Base-by-base conservation (phyloP, 2,113 vertebrate genomes). In the Oriolus oriolus region DNA sequence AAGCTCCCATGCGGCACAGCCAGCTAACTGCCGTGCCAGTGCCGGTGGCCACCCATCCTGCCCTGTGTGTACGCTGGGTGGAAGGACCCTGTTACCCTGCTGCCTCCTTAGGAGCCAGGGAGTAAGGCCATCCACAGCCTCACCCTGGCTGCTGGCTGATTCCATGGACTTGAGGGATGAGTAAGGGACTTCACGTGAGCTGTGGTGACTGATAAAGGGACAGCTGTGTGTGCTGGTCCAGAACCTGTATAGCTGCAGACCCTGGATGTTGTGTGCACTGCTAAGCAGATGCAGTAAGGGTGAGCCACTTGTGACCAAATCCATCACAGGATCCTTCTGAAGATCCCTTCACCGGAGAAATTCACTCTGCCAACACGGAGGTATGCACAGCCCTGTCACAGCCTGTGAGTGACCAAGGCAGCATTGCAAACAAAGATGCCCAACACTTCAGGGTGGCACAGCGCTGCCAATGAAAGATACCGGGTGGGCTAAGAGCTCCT, bases 141-240 rank as follows among this genome's bases (percentile, higher is more conserved):
- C 30, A 39, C 9, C 31, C 28, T 68, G 63, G 20, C 10, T 73
- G 7, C 27, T 91, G 41, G 8, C 27, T 79, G 24, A 66, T 57
- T 31, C 37, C 53, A 57, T 11, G 18, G 33, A 16, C 20, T 42
- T 60, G 44, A 74, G 30, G 33, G 30, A 52, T 8, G 7, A 77
- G 20, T 14, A 50, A 76, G 13, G n/a, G 65, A 44, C n/a, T 79
- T 61, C 11, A 33, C 0, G 1, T n/a, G 17, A 7, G 5, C 35
- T 83, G 33, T 59, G 77, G 14, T 76, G 53, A 49, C 28, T 44
- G 53, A 37, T 18, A 20, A 84, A 73, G 49, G 28, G 33, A 63
- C 13, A 59, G 21, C 42, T 80, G 24, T 45, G 33, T 54, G 53
- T 5, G 2, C 33, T 76, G 49, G 28, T 60, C 21, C 35, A 73